Percentiles rank a stretch among this genome's conserved stretches.
phyloP scores from a whole-genome alignment of 2,113 vertebrate genomes.

The Macaca fascicularis region T2T-MFA8v1.1 NC_088381.1:85418001-85418500 shows the following conservation, averaged over 20 bases:
- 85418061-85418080: neutral
- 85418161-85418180: conserved; percentile 89
- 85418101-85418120: conserved; percentile 35
- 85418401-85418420: conserved; percentile 59
- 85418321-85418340: conserved; percentile 90
- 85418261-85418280: conserved; percentile 89
- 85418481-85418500: conserved; percentile 73
- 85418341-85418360: conserved; percentile 62
- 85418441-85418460: conserved; percentile 86
- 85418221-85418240: conserved; percentile 59
- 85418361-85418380: conserved; percentile 57
- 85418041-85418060: neutral
- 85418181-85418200: conserved; percentile 91
- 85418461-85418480: conserved; percentile 90
- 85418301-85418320: conserved; percentile 87
- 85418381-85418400: conserved; percentile 70
- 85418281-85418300: conserved; percentile 89
- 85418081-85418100: neutral
- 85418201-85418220: conserved; percentile 89
- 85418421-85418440: conserved; percentile 85
- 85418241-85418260: conserved; percentile 86
- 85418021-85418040: neutral
- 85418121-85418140: conserved; percentile 92
- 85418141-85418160: conserved; percentile 92
- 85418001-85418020: neutral